phyloP scores from a whole-genome alignment of 1,140 invertebrate genomes.

The Notospermus geniculatus region DNA sequence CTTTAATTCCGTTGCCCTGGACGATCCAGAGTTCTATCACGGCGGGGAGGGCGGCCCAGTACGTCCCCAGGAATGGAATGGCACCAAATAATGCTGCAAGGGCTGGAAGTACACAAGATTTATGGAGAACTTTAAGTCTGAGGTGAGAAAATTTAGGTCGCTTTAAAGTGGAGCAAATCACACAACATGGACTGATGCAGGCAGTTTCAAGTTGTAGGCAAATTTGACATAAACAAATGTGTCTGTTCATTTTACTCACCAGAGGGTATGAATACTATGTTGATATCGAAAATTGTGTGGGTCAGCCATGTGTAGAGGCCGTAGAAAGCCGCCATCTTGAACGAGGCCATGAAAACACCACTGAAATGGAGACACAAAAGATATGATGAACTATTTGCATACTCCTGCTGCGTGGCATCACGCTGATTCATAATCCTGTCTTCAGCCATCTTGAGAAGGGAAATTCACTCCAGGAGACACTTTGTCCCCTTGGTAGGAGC shows the following conservation, averaged over 20 bases:
- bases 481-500: too few species aligned
- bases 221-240: too few species aligned
- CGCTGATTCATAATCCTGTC: too few species aligned
- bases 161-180: constrained; percentile 3
- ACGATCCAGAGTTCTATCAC: constrained; percentile 92
- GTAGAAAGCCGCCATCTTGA: constrained; percentile 96
- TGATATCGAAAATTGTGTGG: constrained; percentile 90
- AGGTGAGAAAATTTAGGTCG: constrained; percentile 24
- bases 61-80: constrained; percentile 89
- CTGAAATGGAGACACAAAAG: constrained; percentile 28
- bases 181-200: neutral
- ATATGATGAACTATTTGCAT: too few species aligned
- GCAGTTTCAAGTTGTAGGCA: too few species aligned
- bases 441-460: too few species aligned
- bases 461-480: too few species aligned
- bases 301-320: constrained; percentile 97
- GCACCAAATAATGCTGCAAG: constrained; percentile 89
- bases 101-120: too few species aligned
- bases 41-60: constrained; percentile 90
- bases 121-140: too few species aligned
- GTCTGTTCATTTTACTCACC: constrained; percentile 60
- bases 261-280: constrained; percentile 92
- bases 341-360: constrained; percentile 85
- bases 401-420: too few species aligned
- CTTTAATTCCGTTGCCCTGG: constrained; percentile 70